Evolutionary conservation across 2,113 vertebrate genomes (phyloP), one percentile per base, ranked within the genome.

Genomic region (Nycticorax nycticorax): DNA sequence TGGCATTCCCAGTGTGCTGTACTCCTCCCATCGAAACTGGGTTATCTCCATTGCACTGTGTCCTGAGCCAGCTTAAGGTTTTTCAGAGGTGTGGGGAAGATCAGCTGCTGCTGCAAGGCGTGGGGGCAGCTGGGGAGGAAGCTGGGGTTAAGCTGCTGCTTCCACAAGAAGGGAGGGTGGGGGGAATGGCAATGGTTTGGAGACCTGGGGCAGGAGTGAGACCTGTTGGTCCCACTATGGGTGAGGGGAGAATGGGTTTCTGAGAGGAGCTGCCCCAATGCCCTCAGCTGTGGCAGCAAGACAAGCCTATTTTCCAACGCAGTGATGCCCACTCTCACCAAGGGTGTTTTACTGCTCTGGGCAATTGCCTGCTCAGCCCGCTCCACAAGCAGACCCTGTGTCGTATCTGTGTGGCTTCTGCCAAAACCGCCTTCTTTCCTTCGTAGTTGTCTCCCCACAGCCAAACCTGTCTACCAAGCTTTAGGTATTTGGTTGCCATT

Each of bases 1-100:
- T 45, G 37, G 15, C 1, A 1, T 67, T 88, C 62, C 28, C 48
- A 30, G 28, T 9, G 28, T 81, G 24, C 37, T 28, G 10, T 56
- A 30, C 18, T 88, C 26, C 53, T 73, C 17, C 21, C 12, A 2
- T 9, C 1, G 1, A 74, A 79, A 83, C 6, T 0, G 0, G 6
- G 9, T 30, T 79, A 24, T 41, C 22, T 62, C 53, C 3, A 0
- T 39, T 47, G 50, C 47, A 12, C 35, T 20, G 7, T 18, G 33
- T 47, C 59, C 68, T 37, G 27, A 75, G 17, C 24, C 10, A 4
- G 35, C 8, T 91, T 10, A 21, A 59, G 22, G 13, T 39, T 80
- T 76, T 56, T 73, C 43, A 39, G 35, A 55, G 23, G 7, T 62
- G 30, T 35, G 35, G 21, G 17, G 13, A 80, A 84, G 45, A 81